Conservation (phyloP, 2,888 invertebrate genomes). For the Venusia cambrica region DNA sequence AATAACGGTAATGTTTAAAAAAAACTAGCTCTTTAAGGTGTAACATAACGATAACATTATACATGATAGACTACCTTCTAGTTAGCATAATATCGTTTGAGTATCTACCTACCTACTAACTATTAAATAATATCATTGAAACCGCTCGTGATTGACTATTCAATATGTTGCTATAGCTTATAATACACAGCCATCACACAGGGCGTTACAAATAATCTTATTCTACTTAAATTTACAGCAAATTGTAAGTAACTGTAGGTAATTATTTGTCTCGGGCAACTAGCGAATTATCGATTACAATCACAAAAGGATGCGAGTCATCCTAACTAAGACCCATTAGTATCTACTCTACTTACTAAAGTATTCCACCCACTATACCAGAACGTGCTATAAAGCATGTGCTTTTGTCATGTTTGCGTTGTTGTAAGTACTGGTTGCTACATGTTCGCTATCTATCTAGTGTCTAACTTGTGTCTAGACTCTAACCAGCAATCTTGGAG, state of each 20-base stretch:
- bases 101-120: too few species aligned
- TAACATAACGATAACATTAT: too few species aligned
- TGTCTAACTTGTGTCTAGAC: too few species aligned
- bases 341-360: too few species aligned
- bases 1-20: too few species aligned
- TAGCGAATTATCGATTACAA: slow-evolving; percentile 29
- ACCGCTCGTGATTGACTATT: slow-evolving; percentile 14
- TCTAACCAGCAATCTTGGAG: too few species aligned
- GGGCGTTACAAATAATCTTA: slow-evolving; percentile 21
- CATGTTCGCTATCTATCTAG: slow-evolving; percentile 10
- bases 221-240: slow-evolving; percentile 17
- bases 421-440: background rate
- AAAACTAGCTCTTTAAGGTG: too few species aligned
- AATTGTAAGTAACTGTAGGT: slow-evolving; percentile 21
- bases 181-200: slow-evolving; percentile 27
- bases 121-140: slow-evolving; percentile 4
- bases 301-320: slow-evolving; percentile 16
- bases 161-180: slow-evolving; percentile 15
- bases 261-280: slow-evolving; percentile 31
- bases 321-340: slow-evolving; percentile 18
- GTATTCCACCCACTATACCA: slow-evolving; percentile 6
- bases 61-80: too few species aligned
- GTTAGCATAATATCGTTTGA: too few species aligned
- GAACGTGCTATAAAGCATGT: slow-evolving; percentile 2
- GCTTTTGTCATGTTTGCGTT: slow-evolving; percentile 8